Percentiles rank a stretch among this genome's conserved stretches.
phyloP scores from a whole-genome alignment of 2,888 invertebrate species.

The Desoria tigrina region DNA sequence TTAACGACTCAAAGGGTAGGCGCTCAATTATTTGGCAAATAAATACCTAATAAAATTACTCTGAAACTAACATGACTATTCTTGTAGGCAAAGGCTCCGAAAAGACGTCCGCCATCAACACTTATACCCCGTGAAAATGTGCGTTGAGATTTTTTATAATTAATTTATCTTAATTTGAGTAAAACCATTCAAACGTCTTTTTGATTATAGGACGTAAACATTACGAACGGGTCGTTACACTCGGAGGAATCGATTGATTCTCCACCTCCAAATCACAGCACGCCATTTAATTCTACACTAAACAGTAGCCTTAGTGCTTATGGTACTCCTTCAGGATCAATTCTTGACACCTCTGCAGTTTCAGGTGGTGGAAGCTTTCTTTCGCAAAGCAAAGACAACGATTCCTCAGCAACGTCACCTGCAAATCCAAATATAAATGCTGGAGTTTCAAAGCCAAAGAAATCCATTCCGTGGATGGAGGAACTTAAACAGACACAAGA shows the following conservation, averaged over 20 bases:
- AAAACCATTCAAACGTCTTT: conserved; percentile 2
- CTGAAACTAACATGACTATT: too few species aligned
- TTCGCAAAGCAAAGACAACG: conserved; percentile 34
- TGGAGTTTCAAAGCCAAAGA: conserved; percentile 43
- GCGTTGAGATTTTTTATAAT: conserved; percentile 34
- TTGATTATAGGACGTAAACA: conserved; percentile 19
- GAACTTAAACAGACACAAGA: conserved; percentile 75
- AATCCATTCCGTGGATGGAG: conserved; percentile 73
- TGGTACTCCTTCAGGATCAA: conserved; percentile 36
- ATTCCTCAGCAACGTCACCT: conserved; percentile 35
- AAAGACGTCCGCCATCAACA: conserved; percentile 67
- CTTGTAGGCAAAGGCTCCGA: conserved; percentile 65
- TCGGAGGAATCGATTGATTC: conserved; percentile 24
- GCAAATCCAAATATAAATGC: conserved; percentile 33
- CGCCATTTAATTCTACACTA: conserved; percentile 34
- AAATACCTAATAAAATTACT: too few species aligned
- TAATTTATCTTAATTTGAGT: background rate
- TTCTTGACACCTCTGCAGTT: conserved; percentile 17
- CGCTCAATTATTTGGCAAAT: background rate
- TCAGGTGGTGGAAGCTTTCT: conserved; percentile 36
- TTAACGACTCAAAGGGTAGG: conserved; percentile 61
- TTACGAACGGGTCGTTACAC: conserved; percentile 30
- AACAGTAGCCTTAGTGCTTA: conserved; percentile 30
- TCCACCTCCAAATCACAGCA: conserved; percentile 32
- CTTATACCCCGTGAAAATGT: conserved; percentile 56